A percentile compares a stretch with the other conserved stretches of the same genome.
phyloP scores from a whole-genome alignment of 2,888 invertebrate species.

The Nasonovia ribisnigri region DNA sequence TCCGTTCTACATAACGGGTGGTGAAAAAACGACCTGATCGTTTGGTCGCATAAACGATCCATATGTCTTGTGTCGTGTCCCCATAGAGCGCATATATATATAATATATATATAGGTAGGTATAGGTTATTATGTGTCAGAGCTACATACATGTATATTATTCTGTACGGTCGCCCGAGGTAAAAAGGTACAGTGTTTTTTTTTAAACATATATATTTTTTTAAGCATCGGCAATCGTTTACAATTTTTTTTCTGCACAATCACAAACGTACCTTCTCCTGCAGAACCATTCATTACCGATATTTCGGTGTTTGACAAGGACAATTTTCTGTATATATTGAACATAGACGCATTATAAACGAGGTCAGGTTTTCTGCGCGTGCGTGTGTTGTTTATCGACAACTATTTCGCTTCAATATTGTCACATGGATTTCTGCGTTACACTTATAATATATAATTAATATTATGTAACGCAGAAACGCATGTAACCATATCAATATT shows the following conservation, averaged over 20 bases:
- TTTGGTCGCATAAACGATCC: constrained; percentile 29
- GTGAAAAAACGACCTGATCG: constrained; percentile 23
- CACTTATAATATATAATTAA: neutral
- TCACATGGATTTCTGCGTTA: neutral
- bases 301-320: constrained; percentile 5
- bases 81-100: neutral
- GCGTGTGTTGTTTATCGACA: neutral
- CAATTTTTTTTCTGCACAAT: constrained; percentile 9
- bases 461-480: neutral
- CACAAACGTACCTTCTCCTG: neutral
- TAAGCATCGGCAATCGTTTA: constrained; percentile 9
- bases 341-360: neutral
- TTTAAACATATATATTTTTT: neutral
- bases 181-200: constrained; percentile 31
- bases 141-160: neutral
- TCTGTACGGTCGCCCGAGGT: neutral
- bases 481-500: neutral
- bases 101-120: neutral
- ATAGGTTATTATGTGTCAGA: neutral
- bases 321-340: neutral
- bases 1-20: constrained; percentile 11
- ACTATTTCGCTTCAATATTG: neutral
- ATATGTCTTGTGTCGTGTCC: constrained; percentile 19
- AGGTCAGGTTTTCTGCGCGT: too few relatives aligned
- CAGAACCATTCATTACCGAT: constrained; percentile 21